Evolutionary conservation across 2,888 invertebrate species (phyloP).

Genomic region (Cheilosia impressa): DNA sequence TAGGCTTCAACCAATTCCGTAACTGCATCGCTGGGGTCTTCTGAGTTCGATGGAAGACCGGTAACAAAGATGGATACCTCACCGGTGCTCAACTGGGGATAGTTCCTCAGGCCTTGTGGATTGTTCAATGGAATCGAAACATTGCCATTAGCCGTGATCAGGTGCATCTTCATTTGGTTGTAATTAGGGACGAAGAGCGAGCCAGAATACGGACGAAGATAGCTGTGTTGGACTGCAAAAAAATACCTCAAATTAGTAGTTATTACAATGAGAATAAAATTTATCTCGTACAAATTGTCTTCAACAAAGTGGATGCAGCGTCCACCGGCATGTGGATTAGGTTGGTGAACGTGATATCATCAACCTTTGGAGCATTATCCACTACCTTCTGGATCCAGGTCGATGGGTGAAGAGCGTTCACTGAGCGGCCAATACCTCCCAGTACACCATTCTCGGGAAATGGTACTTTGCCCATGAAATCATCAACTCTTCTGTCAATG

Average conservation of each 20-base stretch:
- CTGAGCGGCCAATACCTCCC: neutral
- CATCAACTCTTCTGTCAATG: neutral
- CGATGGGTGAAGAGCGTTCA: constrained; percentile 4
- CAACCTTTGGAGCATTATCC: constrained; percentile 38
- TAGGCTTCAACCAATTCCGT: constrained; percentile 79
- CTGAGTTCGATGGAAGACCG: constrained; percentile 79
- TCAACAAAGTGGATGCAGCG: constrained; percentile 37
- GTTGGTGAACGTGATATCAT: constrained; percentile 38
- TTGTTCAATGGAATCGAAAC: constrained; percentile 73
- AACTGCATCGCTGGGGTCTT: constrained; percentile 78
- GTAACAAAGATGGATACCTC: constrained; percentile 81
- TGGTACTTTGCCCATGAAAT: neutral
- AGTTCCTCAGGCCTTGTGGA: constrained; percentile 76
- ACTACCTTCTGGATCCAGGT: constrained; percentile 3
- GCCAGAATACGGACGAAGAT: constrained; percentile 18
- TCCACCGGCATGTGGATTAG: constrained; percentile 35
- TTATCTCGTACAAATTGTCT: constrained; percentile 50
- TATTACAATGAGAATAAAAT: neutral
- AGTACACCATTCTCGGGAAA: constrained; percentile 16
- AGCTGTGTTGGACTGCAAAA: constrained; percentile 44
- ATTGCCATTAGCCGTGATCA: constrained; percentile 57
- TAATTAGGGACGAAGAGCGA: constrained; percentile 29
- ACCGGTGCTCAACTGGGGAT: constrained; percentile 78
- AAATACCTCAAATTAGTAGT: neutral
- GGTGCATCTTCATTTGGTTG: constrained; percentile 32